Evolutionary conservation across 1,140 invertebrate genomes (phyloP), one percentile per base, ranked within the genome.

Genomic region (Papilio dardanus): DNA sequence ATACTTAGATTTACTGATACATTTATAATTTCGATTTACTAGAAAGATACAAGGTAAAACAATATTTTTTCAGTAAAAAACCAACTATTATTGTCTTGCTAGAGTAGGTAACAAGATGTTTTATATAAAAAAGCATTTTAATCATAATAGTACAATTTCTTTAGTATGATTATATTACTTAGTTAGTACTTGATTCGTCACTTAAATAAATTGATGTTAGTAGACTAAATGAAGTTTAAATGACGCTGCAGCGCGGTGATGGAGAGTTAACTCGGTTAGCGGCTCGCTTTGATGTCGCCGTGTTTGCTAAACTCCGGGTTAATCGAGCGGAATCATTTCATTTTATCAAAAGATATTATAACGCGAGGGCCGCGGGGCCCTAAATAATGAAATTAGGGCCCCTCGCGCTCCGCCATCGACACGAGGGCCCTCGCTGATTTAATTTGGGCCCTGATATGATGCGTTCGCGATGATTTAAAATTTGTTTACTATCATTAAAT

Each of bases 241-340:
- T 73, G 71, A 58, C 58, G 35, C 35, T 21, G 71, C 28, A 5
- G n/a, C 71, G 28, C 19, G 3, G 31, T 58, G 71, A 54, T n/a
- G 31, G 71, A 35, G 28, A 54, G 42, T 35, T 73, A 58, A 58
- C 69, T 16, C 31, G 71, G 71, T 73, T 73, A 67, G 19, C 67
- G 3, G 46, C 31, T 42, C 28, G 37, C 21, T 33, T 54, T 78
- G 74, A 75, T 77, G 42, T 46, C 42, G 42, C 42, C 42, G 42
- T 46, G 79, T 81, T 82, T 83, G 62, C 81, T 79, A 80, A 80
- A 81, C 77, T 79, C 37, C 19, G 71, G 82, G 78, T 83, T 81
- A 88, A 88, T 86, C 79, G 81, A 54, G 81, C 77, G 83, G 77
- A 79, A 86, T 79, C 79, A 82, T 84, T 81, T 76, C 74, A 83